These are phyloP conservation scores for Stenodera caucasica DNA, from an alignment of 2,888 invertebrate species.

Conservation along the genomic window DNA sequence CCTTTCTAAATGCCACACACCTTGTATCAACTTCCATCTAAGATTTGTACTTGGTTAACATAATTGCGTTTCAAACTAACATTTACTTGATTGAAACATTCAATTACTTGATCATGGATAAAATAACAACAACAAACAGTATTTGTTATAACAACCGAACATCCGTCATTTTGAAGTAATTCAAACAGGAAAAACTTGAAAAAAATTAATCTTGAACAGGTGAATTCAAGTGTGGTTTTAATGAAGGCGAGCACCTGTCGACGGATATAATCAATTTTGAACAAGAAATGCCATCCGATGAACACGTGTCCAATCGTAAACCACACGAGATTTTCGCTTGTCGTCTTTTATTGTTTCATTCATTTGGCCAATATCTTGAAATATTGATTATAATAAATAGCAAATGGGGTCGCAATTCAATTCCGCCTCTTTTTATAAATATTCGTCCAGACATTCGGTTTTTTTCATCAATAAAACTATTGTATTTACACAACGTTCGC, in stretches of 20 bases:
- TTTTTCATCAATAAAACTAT: too few relatives aligned
- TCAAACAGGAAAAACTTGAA: neutral
- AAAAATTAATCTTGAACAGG: neutral
- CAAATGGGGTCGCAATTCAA: neutral
- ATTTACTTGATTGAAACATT: neutral
- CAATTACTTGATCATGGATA: neutral
- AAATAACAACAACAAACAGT: neutral
- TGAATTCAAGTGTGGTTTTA: neutral
- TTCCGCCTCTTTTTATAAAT: neutral
- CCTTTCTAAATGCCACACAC: too few relatives aligned
- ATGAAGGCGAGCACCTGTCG: neutral
- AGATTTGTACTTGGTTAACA: too few relatives aligned
- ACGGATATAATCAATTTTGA: conserved; percentile 3
- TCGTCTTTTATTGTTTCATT: too few relatives aligned
- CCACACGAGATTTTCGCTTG: too few relatives aligned
- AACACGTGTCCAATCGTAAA: neutral
- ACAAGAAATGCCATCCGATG: neutral
- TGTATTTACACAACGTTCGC: too few relatives aligned
- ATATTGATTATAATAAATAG: too few relatives aligned
- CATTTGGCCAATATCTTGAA: too few relatives aligned
- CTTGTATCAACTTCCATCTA: too few relatives aligned
- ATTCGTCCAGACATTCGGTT: too few relatives aligned
- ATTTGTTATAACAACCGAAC: neutral
- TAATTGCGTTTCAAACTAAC: too few relatives aligned
- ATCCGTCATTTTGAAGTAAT: neutral